Conservation (phyloP, 2,113 vertebrate species). For the Pachypanchax playfairii region DNA sequence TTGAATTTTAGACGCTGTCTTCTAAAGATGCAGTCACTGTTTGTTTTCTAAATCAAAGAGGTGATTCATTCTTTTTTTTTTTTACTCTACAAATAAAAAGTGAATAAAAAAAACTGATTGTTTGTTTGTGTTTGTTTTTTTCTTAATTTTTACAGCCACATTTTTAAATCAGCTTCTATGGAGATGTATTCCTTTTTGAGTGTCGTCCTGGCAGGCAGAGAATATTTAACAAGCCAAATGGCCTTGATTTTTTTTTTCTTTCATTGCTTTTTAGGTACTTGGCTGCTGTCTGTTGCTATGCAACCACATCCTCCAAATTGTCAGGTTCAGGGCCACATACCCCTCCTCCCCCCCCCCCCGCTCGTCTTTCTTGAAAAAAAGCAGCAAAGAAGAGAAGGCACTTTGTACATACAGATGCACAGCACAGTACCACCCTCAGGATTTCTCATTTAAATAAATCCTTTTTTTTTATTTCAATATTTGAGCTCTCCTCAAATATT, state of each 20-base stretch:
- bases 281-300: conserved; percentile 76
- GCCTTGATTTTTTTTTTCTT: conserved; percentile 44
- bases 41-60: conserved; percentile 32
- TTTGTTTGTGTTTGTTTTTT: conserved; percentile 27
- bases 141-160: conserved; percentile 15
- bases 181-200: conserved; percentile 53
- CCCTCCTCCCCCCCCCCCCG: conserved; percentile 43
- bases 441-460: conserved; percentile 65
- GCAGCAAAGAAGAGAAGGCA: conserved; percentile 45
- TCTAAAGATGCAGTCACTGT: conserved; percentile 34
- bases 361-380: conserved; percentile 37
- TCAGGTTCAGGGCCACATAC: conserved; percentile 68
- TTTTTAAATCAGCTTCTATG: conserved; percentile 57
- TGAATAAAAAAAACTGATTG: conserved; percentile 12
- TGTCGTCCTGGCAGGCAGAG: conserved; percentile 58
- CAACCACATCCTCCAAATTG: conserved; percentile 75
- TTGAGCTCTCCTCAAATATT: conserved; percentile 46
- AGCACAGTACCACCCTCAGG: conserved; percentile 41
- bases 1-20: conserved; percentile 14
- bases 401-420: conserved; percentile 48
- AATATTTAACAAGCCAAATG: conserved; percentile 76
- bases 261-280: conserved; percentile 66
- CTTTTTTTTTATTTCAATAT: conserved; percentile 61
- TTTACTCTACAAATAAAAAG: not conserved
- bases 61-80: too few species aligned